Evolutionary conservation across 2,888 invertebrate species (phyloP), one percentile per base, ranked within the genome.

Genomic region (Monopis laevigella): DNA sequence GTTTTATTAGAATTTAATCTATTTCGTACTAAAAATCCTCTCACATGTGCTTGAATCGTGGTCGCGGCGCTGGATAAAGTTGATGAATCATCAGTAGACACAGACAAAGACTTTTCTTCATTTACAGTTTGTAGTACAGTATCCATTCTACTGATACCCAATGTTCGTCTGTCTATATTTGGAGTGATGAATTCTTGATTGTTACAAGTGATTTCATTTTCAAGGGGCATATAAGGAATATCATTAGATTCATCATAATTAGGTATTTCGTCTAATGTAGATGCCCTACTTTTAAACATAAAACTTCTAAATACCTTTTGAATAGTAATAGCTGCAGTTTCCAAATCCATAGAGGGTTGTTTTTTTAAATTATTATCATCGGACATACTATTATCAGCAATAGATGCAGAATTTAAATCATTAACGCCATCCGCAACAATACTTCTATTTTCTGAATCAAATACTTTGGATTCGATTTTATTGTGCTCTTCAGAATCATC

Each of bases 1-100:
- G 72, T 70, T 64, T 72, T 80, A 45, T 68, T 68, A 27, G 64
- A 62, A 50, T 71, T 64, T n/a, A 73, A 51, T 53, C 70, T 72
- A 56, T 82, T 84, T 43, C 87, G 71, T 26, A 85, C 85, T 54
- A 88, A 77, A 57, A 84, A 88, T 2, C 88, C 88, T 45, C 88
- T 77, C 34, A 88, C 85, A 36, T 87, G 86, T 3, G 87, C 86
- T 65, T 88, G 88, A 49, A 88, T 87, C 52, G 83, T 83, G 2
- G 84, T 86, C 24, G 87, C 87, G 12, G 84, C 86, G 55, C 82
- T 83, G 14, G 82, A 82, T 43, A 82, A 51, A 14, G 77, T 73
- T 11, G 81, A 80, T 8, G 81, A 81, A 47, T 82, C 82, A 45
- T 82, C 82, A 17, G 78, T 80, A 16, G 82, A 82, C 43, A 74